Conservation (phyloP, 2,888 invertebrate genomes). For the Oscheius myriophilus region DNA sequence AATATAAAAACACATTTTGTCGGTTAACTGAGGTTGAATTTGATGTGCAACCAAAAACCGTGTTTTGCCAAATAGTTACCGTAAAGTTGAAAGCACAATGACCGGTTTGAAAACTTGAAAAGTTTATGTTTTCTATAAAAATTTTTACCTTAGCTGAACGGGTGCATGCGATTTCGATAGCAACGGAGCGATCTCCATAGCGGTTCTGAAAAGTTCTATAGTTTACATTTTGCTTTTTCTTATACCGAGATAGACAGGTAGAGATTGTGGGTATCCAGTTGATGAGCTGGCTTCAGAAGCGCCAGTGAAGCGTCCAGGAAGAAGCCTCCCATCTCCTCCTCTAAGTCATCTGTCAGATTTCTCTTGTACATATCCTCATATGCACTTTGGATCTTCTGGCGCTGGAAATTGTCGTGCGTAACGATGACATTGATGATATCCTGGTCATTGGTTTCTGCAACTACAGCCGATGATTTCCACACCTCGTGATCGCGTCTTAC, state of each 20-base stretch:
- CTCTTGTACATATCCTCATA: constrained; percentile 68
- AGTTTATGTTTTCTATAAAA: not conserved
- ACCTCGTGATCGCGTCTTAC: constrained; percentile 24
- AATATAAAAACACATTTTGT: too few relatives aligned
- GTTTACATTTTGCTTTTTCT: not conserved
- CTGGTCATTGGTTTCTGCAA: constrained; percentile 66
- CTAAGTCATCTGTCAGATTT: constrained; percentile 71
- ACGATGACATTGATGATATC: constrained; percentile 63
- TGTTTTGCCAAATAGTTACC: too few relatives aligned
- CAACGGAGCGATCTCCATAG: constrained; percentile 63
- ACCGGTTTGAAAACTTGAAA: too few relatives aligned
- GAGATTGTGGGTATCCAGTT: constrained; percentile 71
- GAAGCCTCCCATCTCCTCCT: constrained; percentile 72
- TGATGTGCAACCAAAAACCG: too few relatives aligned
- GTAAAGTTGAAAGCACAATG: too few relatives aligned
- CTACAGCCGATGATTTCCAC: not conserved
- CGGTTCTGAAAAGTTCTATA: constrained; percentile 53
- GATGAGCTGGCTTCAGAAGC: constrained; percentile 70
- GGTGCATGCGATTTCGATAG: constrained; percentile 70
- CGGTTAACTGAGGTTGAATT: too few relatives aligned
- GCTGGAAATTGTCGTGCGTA: constrained; percentile 67
- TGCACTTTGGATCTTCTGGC: constrained; percentile 67
- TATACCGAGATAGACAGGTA: constrained; percentile 69
- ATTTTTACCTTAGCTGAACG: constrained; percentile 64
- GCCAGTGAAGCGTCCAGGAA: constrained; percentile 71